Evolutionary conservation across 2,113 vertebrate genomes (phyloP), one percentile per base, ranked within the genome.

Genomic region (Cavia aperea): DNA sequence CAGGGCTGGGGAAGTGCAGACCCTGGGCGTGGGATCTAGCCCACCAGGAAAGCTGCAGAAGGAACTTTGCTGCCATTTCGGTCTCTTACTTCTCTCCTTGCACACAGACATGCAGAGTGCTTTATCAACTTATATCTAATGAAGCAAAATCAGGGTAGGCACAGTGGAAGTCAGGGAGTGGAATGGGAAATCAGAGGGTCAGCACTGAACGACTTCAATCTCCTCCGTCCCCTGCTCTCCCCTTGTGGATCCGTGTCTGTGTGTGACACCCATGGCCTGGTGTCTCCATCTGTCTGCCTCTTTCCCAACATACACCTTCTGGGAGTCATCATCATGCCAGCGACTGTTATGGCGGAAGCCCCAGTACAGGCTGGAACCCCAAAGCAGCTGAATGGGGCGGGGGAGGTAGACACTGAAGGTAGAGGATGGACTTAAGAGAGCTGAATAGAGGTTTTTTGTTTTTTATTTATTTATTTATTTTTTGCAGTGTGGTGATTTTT

Each of bases 401-500:
- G 46, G 31, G 14, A 39, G 43, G 70, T 11, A 33, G 26, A 73
- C 68, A 51, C 49, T 49, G 29, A 60, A 3, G 23, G 29, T 66
- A 24, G 13, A 5, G 4, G 15, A n/a, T 51, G 39, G 29, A 8
- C 10, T 62, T 39, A 18, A 54, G n/a, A 84, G n/a, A 49, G 31
- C 39, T 11, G 1, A 12, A 10, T 1, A 46, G 66, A 81, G 49
- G 39, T 39, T 39, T 39, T 39, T 39, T 39, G 39, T 39, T 39
- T 39, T 39, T 39, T 39, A 39, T 39, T 39, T 39, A 39, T 39
- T 39, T 39, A 39, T 39, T 39, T 39, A 39, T 56, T 90, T 46
- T 46, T 26, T 92, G 70, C 81, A 85, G 87, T 7, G 39, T 65
- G 60, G 86, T 70, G 60, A 92, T 66, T 95, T 93, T 95, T 89